A percentile compares a stretch with the other conserved stretches of the same genome.
phyloP scores from a whole-genome alignment of 2,888 invertebrate genomes.

The Sesia bembeciformis region DNA sequence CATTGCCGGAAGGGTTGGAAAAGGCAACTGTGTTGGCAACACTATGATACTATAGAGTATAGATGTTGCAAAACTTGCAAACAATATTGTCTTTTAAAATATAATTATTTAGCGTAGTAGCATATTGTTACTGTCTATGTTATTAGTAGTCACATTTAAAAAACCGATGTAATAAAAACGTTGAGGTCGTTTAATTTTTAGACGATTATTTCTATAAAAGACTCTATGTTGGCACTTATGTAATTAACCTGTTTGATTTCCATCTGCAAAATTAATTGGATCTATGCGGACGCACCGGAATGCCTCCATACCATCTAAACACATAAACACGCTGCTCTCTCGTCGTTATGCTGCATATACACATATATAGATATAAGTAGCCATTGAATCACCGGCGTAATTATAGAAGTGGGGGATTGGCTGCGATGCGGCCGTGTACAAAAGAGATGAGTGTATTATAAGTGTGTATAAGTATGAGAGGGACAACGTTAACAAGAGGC shows the following conservation, averaged over 20 bases:
- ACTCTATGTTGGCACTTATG: not conserved
- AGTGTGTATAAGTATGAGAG: constrained; percentile 31
- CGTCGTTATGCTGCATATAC: constrained; percentile 60
- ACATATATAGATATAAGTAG: constrained; percentile 67
- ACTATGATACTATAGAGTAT: too few relatives aligned
- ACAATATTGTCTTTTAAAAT: too few relatives aligned
- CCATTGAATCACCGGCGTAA: constrained; percentile 75
- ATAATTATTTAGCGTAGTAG: too few relatives aligned
- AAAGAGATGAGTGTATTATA: constrained; percentile 36
- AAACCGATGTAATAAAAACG: too few relatives aligned
- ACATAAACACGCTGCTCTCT: constrained; percentile 18
- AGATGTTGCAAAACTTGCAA: too few relatives aligned
- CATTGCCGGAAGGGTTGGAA: too few relatives aligned
- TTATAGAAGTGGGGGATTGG: constrained; percentile 75
- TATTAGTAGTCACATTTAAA: too few relatives aligned
- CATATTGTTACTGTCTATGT: too few relatives aligned
- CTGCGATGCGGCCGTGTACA: constrained; percentile 62
- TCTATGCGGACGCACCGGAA: constrained; percentile 37
- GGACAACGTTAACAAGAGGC: constrained; percentile 68
- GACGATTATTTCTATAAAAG: too few relatives aligned
- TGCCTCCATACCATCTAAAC: constrained; percentile 47
- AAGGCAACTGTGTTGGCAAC: too few relatives aligned
- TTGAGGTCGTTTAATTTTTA: too few relatives aligned
- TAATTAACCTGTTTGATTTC: not conserved
- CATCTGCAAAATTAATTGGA: constrained; percentile 47